These are phyloP conservation scores for Tortrix viridana DNA, from an alignment of 2,888 invertebrate species.

Conservation along the genomic window DNA sequence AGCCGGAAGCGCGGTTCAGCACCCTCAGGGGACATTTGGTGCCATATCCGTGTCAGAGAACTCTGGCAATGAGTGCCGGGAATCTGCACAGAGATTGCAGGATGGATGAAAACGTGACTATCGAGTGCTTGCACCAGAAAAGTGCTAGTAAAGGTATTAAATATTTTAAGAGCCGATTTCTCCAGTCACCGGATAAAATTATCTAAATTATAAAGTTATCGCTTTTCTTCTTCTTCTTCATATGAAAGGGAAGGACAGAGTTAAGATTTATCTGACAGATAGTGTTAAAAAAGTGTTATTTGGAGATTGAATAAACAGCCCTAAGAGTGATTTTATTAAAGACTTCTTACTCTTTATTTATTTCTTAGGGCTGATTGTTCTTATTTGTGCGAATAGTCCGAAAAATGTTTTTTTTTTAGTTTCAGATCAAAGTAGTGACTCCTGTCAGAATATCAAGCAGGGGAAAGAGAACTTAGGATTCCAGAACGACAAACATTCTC, in stretches of 20 bases:
- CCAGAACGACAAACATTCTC: conserved; percentile 87
- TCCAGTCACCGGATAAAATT: too few relatives aligned
- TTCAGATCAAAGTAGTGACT: conserved; percentile 78
- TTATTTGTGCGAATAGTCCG: neutral
- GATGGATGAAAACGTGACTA: conserved; percentile 59
- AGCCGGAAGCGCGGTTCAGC: conserved; percentile 63
- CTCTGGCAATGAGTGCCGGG: conserved; percentile 66
- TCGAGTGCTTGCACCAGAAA: conserved; percentile 75
- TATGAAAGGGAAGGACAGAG: too few relatives aligned
- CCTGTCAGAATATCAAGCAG: conserved; percentile 74
- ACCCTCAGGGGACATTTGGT: conserved; percentile 76
- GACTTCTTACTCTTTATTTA: too few relatives aligned
- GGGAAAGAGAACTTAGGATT: conserved; percentile 92
- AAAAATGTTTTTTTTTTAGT: conserved; percentile 53
- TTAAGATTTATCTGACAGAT: too few relatives aligned
- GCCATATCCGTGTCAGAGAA: conserved; percentile 66
- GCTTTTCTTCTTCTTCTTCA: too few relatives aligned
- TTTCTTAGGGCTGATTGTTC: too few relatives aligned
- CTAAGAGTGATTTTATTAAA: too few relatives aligned
- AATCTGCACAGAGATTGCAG: conserved; percentile 72
- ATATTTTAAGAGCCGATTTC: neutral
- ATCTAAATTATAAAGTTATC: too few relatives aligned
- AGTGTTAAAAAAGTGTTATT: too few relatives aligned
- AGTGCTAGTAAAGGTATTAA: conserved; percentile 68
- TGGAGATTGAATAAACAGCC: too few relatives aligned